A percentile compares a stretch with the other conserved stretches of the same genome.
These are phyloP conservation scores for Potamilus streckersoni DNA, from an alignment of 1,140 invertebrate genomes.

Conservation along the genomic window DNA sequence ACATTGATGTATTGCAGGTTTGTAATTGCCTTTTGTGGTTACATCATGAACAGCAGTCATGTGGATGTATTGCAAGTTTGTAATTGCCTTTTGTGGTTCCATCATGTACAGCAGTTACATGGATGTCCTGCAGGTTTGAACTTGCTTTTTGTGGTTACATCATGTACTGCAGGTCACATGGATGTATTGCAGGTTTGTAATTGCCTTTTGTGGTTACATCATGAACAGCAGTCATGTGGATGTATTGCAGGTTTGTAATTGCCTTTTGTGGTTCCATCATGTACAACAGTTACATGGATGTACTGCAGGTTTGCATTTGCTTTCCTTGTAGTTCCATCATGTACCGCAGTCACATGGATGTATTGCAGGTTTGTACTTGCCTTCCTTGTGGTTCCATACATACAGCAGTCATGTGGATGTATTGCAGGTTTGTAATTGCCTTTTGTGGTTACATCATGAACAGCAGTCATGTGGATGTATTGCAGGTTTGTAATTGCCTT, in stretches of 20 bases:
- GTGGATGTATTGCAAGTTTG: constrained; percentile 83
- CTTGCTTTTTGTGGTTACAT: no score
- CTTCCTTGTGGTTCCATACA: no score
- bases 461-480: constrained; percentile 84
- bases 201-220: constrained; percentile 82
- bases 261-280: constrained; percentile 55
- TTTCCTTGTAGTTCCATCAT: constrained; percentile 85
- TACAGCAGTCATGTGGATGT: constrained; percentile 66
- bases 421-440: no score
- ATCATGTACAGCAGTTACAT: constrained; percentile 79
- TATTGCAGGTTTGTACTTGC: constrained; percentile 68
- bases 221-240: constrained; percentile 83
- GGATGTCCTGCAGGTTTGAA: no score
- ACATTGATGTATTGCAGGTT: constrained; percentile 86
- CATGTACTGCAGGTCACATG: constrained; percentile 67
- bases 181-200: constrained; percentile 1
- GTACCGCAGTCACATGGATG: constrained; percentile 85
- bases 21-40: constrained; percentile 80
- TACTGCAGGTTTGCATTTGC: constrained; percentile 67
- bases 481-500: constrained; percentile 49
- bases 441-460: constrained; percentile 89
- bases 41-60: constrained; percentile 85
- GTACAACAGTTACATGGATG: constrained; percentile 83
- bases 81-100: constrained; percentile 91
- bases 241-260: constrained; percentile 73